Percentiles rank a stretch among this genome's conserved stretches.
phyloP scores from a whole-genome alignment of 2,888 invertebrate species.

The Diplolepis rosae region DNA sequence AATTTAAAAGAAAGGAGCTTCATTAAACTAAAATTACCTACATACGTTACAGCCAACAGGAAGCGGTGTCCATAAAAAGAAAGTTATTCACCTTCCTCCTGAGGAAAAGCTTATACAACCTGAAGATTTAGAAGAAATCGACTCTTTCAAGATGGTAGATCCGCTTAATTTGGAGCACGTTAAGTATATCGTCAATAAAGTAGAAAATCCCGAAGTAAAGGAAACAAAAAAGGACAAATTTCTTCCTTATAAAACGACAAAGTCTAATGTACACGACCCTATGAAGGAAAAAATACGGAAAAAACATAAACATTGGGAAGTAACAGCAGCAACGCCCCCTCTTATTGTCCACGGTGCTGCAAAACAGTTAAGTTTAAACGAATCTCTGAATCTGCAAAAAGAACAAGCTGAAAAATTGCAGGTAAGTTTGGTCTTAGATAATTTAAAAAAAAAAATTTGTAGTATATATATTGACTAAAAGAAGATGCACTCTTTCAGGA shows the following conservation, averaged over 20 bases:
- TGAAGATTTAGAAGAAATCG: conserved; percentile 75
- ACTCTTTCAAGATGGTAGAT: conserved; percentile 56
- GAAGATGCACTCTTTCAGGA: conserved; percentile 69
- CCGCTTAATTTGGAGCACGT: conserved; percentile 72
- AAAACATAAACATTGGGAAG: conserved; percentile 77
- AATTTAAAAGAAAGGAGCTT: background rate
- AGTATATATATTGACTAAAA: too few relatives aligned
- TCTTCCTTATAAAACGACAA: conserved; percentile 78
- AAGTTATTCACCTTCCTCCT: conserved; percentile 73
- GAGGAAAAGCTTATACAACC: conserved; percentile 75
- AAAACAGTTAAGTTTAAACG: conserved; percentile 76
- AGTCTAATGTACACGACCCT: conserved; percentile 76
- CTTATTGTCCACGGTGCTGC: conserved; percentile 76
- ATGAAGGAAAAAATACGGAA: conserved; percentile 75
- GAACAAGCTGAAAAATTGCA: conserved; percentile 72
- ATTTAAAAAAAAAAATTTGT: too few relatives aligned
- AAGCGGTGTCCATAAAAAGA: conserved; percentile 75
- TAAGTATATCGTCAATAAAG: conserved; percentile 76
- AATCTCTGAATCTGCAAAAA: conserved; percentile 77
- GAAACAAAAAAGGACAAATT: conserved; percentile 71
- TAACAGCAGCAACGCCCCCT: conserved; percentile 80
- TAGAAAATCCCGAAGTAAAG: conserved; percentile 67
- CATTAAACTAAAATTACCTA: conserved; percentile 35
- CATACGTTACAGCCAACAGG: conserved; percentile 64
- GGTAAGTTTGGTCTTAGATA: too few relatives aligned